Base-by-base conservation (phyloP, 1,140 invertebrate genomes). In the Achroia grisella region DNA sequence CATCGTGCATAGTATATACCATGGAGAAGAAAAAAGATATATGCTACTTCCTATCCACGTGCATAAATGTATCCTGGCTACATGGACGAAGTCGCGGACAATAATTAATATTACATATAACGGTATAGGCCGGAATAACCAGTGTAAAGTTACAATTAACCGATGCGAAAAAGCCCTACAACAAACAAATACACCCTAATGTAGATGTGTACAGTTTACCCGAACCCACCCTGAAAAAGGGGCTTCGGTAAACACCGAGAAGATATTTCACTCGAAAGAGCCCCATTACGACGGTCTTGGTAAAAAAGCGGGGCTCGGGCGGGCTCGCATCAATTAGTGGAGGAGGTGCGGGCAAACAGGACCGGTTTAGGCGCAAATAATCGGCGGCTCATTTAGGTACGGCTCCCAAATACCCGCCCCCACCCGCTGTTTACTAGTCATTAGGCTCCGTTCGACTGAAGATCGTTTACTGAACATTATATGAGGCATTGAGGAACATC, bases 181-280 rank as follows among this genome's bases (percentile, higher is more conserved):
- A 23, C 17, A 23, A 23, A 23, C 17, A 23, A 23, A 23, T 6
- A 23, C 17, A 23, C 17, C 17, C 17, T 23, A 23, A 23, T 23
- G 17, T 23, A 23, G 17, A 23, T 23, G 17, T 23, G 17, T 23
- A 23, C 17, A 23, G 17, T 23, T 23, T 23, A 23, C 17, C 17
- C 17, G 6, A 32, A 34, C 39, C 45, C 37, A 35, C 32, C 14
- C 33, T 29, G 10, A 60, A 71, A 65, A 59, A 57, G 64, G 56
- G 41, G 17, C 17, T 41, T 44, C 41, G 39, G 40, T 52, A 53
- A 65, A 65, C 60, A 47, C 68, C 61, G 55, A 64, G 69, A 76
- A 72, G 68, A 74, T 77, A 74, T 74, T 72, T 74, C 70, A 74
- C 73, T 72, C 54, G 48, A 56, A 67, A 74, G 71, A 67, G 71